Conservation (phyloP, 2,888 invertebrate genomes). For the Scotopteryx bipunctaria region DNA sequence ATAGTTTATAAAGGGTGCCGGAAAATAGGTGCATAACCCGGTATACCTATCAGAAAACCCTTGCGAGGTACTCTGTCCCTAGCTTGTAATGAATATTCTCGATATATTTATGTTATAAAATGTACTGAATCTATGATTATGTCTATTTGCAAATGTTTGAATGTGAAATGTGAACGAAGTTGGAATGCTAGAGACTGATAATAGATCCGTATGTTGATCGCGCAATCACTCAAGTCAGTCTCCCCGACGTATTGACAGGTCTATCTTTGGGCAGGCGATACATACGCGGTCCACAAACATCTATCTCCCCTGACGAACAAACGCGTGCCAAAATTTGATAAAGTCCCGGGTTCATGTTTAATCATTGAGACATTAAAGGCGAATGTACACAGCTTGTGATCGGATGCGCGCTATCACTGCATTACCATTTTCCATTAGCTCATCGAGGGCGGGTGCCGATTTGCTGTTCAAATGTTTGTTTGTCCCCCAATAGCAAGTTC, state of each 20-base stretch:
- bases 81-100: no score
- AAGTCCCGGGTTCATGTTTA: conserved; percentile 78
- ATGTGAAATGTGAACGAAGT: no score
- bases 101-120: no score
- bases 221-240: conserved; percentile 74
- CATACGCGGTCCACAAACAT: conserved; percentile 75
- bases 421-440: conserved; percentile 74
- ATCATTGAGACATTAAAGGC: conserved; percentile 72
- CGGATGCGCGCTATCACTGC: conserved; percentile 52
- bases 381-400: conserved; percentile 53
- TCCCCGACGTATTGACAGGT: conserved; percentile 72
- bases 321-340: conserved; percentile 82
- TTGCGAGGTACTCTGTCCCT: no score
- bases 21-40: no score
- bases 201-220: conserved; percentile 59
- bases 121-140: no score
- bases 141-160: no score
- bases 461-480: conserved; percentile 56
- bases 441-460: conserved; percentile 47
- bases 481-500: conserved; percentile 39
- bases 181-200: conserved; percentile 37
- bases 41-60: no score
- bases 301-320: conserved; percentile 65
- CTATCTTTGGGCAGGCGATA: conserved; percentile 68
- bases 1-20: no score